Evolutionary conservation across 2,113 vertebrate species (phyloP).

Genomic region (Paratilapia polleni): DNA sequence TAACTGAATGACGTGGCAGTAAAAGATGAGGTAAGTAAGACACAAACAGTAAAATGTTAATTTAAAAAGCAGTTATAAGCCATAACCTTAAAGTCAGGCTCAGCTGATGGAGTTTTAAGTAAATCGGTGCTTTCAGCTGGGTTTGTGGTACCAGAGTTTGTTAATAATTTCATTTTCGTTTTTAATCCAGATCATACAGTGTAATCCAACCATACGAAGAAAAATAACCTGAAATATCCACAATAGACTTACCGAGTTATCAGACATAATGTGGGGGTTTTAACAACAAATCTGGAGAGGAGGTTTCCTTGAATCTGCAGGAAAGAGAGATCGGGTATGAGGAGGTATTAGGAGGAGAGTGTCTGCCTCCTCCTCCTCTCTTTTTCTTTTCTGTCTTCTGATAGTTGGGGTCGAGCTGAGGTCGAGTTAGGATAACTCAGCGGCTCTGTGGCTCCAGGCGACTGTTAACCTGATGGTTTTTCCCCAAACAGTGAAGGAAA

Average conservation of each 20-base stretch:
- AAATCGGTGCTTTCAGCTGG: neutral
- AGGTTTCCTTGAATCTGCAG: neutral
- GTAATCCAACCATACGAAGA: neutral
- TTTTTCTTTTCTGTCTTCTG: neutral
- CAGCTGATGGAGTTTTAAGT: neutral
- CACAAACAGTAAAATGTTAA: neutral
- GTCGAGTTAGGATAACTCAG: constrained; percentile 22
- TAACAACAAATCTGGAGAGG: neutral
- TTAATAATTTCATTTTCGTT: neutral
- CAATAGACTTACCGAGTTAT: neutral
- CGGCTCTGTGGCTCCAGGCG: neutral
- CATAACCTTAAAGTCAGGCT: neutral
- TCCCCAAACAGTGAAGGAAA: neutral
- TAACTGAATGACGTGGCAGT: neutral
- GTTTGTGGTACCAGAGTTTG: neutral
- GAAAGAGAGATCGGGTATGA: neutral
- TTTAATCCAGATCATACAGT: neutral
- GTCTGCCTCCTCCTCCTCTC: neutral
- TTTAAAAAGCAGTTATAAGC: neutral
- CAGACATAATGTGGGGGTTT: neutral
- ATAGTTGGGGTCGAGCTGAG: constrained; percentile 23
- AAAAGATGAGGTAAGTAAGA: neutral
- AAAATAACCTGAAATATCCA: neutral
- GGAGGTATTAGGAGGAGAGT: neutral
- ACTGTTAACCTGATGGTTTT: constrained; percentile 5